phyloP scores from a whole-genome alignment of 2,888 invertebrate genomes.

The Ypsolopha scabrella region DNA sequence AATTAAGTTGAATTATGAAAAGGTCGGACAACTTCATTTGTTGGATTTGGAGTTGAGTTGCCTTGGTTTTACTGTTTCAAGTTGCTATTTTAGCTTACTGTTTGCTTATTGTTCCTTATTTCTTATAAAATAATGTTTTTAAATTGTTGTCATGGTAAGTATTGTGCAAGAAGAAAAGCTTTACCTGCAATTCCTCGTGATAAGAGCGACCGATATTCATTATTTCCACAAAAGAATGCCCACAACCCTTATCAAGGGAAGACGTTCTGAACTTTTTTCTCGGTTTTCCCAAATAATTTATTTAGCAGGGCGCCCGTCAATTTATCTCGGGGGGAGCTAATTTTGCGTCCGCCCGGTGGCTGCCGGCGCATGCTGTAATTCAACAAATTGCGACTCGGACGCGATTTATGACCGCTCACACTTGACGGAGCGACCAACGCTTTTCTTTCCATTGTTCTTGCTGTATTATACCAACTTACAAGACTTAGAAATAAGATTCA shows the following conservation, averaged over 20 bases:
- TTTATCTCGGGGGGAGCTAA: constrained; percentile 68
- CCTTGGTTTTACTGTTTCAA: too few relatives aligned
- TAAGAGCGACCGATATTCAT: constrained; percentile 49
- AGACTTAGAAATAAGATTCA: neutral
- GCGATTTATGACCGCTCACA: constrained; percentile 60
- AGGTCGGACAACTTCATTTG: too few relatives aligned
- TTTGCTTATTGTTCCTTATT: too few relatives aligned
- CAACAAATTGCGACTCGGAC: constrained; percentile 69
- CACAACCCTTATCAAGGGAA: constrained; percentile 69
- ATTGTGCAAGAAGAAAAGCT: too few relatives aligned
- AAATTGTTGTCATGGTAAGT: too few relatives aligned
- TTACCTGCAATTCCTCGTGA: constrained; percentile 23
- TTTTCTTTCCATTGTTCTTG: constrained; percentile 62
- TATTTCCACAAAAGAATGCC: constrained; percentile 46
- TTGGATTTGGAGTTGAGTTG: too few relatives aligned
- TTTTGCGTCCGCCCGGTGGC: constrained; percentile 68
- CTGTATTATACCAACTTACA: constrained; percentile 14
- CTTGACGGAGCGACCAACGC: constrained; percentile 57
- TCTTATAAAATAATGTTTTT: too few relatives aligned
- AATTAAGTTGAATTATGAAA: constrained; percentile 1
- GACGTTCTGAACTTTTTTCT: constrained; percentile 59
- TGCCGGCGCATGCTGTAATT: constrained; percentile 69
- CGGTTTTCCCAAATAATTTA: constrained; percentile 71
- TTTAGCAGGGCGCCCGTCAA: constrained; percentile 65
- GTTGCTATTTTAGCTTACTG: too few relatives aligned